These are phyloP conservation scores for Drosophila ustulata DNA, from an alignment of 2,888 invertebrate species.

Conservation along the genomic window DNA sequence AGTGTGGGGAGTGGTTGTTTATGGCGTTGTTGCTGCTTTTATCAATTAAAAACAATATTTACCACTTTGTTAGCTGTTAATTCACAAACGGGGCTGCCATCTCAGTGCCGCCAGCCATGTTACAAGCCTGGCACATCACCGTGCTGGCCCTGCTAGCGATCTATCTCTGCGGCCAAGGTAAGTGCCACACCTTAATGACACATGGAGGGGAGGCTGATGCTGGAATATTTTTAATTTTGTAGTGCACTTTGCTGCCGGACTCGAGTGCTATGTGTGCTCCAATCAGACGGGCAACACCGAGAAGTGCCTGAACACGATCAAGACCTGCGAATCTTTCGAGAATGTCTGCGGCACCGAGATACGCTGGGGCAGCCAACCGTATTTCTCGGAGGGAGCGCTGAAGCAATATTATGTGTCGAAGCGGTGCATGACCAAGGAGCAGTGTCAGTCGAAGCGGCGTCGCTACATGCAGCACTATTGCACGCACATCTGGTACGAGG, in stretches of 20 bases:
- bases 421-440: conserved; percentile 92
- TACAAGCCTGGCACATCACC: conserved; percentile 80
- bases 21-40: conserved; percentile 45
- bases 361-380: conserved; percentile 96
- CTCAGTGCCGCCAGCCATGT: conserved; percentile 16
- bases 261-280: conserved; percentile 98
- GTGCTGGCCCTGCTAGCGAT: conserved; percentile 68
- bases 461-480: conserved; percentile 90
- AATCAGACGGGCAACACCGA: conserved; percentile 96
- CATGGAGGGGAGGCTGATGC: neutral
- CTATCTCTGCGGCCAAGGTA: conserved; percentile 79
- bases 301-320: conserved; percentile 96
- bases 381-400: conserved; percentile 96
- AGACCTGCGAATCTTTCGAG: conserved; percentile 94
- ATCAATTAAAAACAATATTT: conserved; percentile 40
- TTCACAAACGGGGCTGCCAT: neutral
- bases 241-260: conserved; percentile 85
- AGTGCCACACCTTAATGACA: conserved; percentile 64
- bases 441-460: conserved; percentile 90
- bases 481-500: conserved; percentile 97
- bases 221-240: neutral
- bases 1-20: conserved; percentile 66
- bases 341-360: conserved; percentile 90
- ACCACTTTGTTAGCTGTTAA: conserved; percentile 23
- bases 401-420: conserved; percentile 98